Percentiles rank a stretch among this genome's conserved stretches.
Conservation (phyloP, 2,797 vertebrate species). For the Muraenolepis orangiensis region DNA sequence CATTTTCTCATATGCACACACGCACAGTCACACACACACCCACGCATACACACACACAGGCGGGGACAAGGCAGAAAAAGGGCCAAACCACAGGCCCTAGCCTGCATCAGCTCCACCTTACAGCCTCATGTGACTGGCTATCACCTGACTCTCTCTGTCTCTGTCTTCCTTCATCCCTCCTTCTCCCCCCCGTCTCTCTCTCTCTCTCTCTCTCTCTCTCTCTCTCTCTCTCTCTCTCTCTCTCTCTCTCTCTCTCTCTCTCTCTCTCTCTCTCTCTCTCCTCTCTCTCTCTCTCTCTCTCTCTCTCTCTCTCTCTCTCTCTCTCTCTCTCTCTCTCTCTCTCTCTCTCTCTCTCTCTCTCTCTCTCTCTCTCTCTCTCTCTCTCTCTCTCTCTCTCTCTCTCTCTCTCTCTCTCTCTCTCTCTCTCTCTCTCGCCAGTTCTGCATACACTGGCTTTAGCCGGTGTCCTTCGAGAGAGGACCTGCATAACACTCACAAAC, state of each 20-base stretch:
- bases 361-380: not conserved
- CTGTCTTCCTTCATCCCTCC: constrained; percentile 36
- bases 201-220: not conserved
- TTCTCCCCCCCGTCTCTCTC: constrained; percentile 40
- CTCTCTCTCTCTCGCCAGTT: not conserved
- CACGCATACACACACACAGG: constrained; percentile 22
- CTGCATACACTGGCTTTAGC: not conserved
- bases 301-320: not conserved
- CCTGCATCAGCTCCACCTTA: constrained; percentile 68
- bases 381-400: not conserved
- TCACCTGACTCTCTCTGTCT: constrained; percentile 63
- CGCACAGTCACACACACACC: not conserved
- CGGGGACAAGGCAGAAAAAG: constrained; percentile 37
- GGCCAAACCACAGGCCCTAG: constrained; percentile 59
- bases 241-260: too few species aligned
- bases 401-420: not conserved
- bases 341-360: not conserved
- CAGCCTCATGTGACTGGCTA: constrained; percentile 68
- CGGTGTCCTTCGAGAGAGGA: not conserved
- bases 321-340: not conserved
- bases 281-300: constrained; percentile 14
- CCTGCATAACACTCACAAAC: not conserved
- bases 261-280: constrained; percentile 41
- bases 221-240: too few species aligned
- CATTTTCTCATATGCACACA: constrained; percentile 31